Evolutionary conservation across 2,113 vertebrate genomes (phyloP).

Genomic region (Odontesthes bonariensis): DNA sequence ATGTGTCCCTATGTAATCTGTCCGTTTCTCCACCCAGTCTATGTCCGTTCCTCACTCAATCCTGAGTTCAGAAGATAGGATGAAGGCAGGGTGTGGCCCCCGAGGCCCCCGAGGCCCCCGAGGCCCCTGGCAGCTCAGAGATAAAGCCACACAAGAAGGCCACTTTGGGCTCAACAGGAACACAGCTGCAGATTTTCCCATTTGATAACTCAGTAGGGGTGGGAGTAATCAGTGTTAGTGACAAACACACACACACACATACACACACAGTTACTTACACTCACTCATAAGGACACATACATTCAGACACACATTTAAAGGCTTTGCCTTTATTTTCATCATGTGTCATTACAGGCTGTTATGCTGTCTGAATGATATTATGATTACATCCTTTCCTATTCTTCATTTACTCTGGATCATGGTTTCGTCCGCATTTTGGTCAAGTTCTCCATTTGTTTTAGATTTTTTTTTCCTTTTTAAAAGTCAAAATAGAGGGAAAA

Average conservation of each 20-base stretch:
- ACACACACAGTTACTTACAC: slow-evolving; percentile 5
- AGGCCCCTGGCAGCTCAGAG: slow-evolving; percentile 40
- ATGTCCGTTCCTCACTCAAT: slow-evolving; percentile 24
- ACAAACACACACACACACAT: slow-evolving; percentile 14
- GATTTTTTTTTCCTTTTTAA: not conserved
- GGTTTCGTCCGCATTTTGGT: not conserved
- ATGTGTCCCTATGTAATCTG: slow-evolving; percentile 54
- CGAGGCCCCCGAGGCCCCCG: slow-evolving; percentile 32
- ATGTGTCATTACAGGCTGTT: slow-evolving; percentile 39
- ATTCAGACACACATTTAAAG: slow-evolving; percentile 17
- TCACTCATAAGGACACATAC: not conserved
- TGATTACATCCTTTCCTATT: slow-evolving; percentile 36
- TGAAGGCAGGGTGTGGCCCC: slow-evolving; percentile 63
- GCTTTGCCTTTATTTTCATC: slow-evolving; percentile 13
- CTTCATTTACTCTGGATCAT: not conserved
- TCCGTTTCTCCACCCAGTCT: slow-evolving; percentile 31
- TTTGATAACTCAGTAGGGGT: slow-evolving; percentile 70
- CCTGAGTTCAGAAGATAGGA: slow-evolving; percentile 49
- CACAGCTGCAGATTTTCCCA: slow-evolving; percentile 79
- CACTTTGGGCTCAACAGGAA: slow-evolving; percentile 64
- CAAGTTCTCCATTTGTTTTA: not conserved
- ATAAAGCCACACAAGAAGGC: slow-evolving; percentile 71
- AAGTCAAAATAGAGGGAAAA: not conserved
- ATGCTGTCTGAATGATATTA: slow-evolving; percentile 23
- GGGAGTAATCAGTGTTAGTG: slow-evolving; percentile 50